phyloP scores from a whole-genome alignment of 1,140 invertebrate genomes.

The Camponotus vicinus region DNA sequence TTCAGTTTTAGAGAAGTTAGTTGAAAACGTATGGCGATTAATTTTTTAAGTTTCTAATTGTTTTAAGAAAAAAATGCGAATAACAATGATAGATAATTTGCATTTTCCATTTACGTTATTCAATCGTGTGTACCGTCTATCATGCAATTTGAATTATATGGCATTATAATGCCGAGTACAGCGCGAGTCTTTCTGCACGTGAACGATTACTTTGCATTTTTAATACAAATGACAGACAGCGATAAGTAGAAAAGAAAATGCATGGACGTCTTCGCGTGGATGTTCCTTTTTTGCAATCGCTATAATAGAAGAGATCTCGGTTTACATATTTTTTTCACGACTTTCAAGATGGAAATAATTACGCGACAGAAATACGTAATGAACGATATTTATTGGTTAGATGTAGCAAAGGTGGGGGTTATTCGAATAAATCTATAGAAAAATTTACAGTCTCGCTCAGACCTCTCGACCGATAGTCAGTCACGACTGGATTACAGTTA shows the following conservation, averaged over 20 bases:
- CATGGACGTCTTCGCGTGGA: background rate
- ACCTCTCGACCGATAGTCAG: background rate
- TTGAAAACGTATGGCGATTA: background rate
- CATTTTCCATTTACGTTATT: background rate
- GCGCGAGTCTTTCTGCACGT: background rate
- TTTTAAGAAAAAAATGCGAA: background rate
- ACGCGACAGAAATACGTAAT: background rate
- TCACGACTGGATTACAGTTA: no score
- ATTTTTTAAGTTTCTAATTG: background rate
- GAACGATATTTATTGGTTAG: conserved; percentile 12
- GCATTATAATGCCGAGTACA: background rate
- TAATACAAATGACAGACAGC: conserved; percentile 42
- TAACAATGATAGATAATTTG: background rate
- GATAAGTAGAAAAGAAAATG: background rate
- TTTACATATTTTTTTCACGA: conserved; percentile 7
- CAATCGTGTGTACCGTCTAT: background rate
- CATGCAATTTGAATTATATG: background rate
- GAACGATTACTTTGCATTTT: conserved; percentile 29
- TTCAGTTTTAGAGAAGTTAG: background rate
- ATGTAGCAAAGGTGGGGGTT: background rate
- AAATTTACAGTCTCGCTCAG: conserved; percentile 1
- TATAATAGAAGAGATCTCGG: conserved; percentile 11
- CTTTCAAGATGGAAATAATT: conserved; percentile 4
- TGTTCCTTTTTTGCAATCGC: background rate
- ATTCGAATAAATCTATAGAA: background rate